Conservation (phyloP, 1,140 invertebrate genomes). For the Temnothorax longispinosus region DNA sequence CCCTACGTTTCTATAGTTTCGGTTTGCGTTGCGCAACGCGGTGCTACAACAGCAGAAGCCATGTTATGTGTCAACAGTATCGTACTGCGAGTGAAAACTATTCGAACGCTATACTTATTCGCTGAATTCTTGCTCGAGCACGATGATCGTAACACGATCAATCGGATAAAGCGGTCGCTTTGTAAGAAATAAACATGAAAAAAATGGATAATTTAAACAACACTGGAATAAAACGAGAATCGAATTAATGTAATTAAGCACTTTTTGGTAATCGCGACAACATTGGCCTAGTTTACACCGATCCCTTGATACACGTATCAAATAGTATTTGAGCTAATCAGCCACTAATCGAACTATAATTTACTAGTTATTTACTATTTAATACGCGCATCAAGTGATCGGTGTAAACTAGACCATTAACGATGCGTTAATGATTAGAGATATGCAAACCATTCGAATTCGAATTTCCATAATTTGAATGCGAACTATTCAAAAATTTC, state of each 20-base stretch:
- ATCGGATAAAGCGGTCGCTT: not conserved
- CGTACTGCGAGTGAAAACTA: constrained; percentile 1
- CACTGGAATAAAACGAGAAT: not conserved
- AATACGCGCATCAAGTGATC: too few species aligned
- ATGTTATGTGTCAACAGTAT: constrained; percentile 40
- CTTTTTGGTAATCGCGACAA: not conserved
- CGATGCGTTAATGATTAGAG: too few species aligned
- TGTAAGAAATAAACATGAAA: not conserved
- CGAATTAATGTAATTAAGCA: not conserved
- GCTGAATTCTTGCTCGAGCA: not conserved
- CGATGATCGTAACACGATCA: not conserved
- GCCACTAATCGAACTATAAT: too few species aligned
- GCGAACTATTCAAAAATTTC: too few species aligned
- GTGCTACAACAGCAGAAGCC: constrained; percentile 39
- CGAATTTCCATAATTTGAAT: too few species aligned
- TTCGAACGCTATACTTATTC: not conserved
- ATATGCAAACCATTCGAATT: too few species aligned
- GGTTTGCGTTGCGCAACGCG: constrained; percentile 56
- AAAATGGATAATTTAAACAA: not conserved
- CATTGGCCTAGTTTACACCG: not conserved
- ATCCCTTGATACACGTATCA: too few species aligned
- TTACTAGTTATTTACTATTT: too few species aligned
- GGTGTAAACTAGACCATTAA: too few species aligned
- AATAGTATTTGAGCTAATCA: too few species aligned
- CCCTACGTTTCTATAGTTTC: constrained; percentile 61